Evolutionary conservation across 2,888 invertebrate genomes (phyloP), one percentile per base, ranked within the genome.

Genomic region (Eupeodes luniger): DNA sequence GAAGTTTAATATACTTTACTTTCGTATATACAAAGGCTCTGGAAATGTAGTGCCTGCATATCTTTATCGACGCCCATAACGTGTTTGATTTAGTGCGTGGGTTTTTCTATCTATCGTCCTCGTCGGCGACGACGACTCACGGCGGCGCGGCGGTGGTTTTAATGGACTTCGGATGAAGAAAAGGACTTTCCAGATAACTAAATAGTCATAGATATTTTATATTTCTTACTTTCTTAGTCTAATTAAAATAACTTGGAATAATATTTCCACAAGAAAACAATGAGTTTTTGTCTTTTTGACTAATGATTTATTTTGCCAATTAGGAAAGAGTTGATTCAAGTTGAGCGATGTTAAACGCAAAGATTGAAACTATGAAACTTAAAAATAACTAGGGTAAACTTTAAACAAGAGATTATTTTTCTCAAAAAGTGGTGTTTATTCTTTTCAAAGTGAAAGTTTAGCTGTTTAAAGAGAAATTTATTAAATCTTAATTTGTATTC

Each of bases 51-150:
- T 44, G 61, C 61, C 61, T 36, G 81, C 19, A 59, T 75, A 83
- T 87, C 76, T 82, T 87, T 87, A 87, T 87, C 76, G 86, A 83
- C 82, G 86, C 70, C 83, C 80, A 66, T 83, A 83, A 87, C 69
- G 83, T 72, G 79, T 80, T 76, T 83, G 83, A 80, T 83, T 83
- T 80, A 70, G 70, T 70, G 70, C 70, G 40, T 55, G 44, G 70
- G 70, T 10, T 55, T 40, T 70, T 70, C 55, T 53, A 55, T 70
- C 19, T 40, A n/a, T 59, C 57, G 51, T 51, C 7, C 19, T 47
- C 14, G 27, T n/a, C 40, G 66, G 2, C 51, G 40, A 7, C 40
- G 40, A 7, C 40, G 40, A 40, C 6, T 40, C 40, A 40, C 9
- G 40, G 40, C 40, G 40, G 40, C 40, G 40, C 40, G 40, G 40